Evolutionary conservation across 2,888 invertebrate species (phyloP).

Genomic region (Griposia aprilina): DNA sequence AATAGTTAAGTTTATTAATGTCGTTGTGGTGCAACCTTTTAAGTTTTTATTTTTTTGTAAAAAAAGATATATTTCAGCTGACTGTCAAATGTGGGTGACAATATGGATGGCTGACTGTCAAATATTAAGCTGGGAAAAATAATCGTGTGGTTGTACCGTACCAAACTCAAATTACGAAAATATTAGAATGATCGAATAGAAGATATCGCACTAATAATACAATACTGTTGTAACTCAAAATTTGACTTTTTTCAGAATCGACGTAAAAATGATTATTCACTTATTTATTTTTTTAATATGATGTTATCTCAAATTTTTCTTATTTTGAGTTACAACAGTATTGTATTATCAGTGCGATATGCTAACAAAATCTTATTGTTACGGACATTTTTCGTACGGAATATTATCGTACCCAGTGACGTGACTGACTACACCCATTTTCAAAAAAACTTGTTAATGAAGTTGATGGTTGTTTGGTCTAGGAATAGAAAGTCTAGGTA

Average conservation of each 20-base stretch:
- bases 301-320: no score
- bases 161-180: neutral
- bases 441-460: neutral
- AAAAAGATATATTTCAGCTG: neutral
- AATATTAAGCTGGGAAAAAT: neutral
- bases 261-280: no score
- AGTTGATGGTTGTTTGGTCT: neutral
- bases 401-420: neutral
- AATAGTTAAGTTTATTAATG: conserved; percentile 39
- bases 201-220: no score
- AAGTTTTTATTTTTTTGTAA: conserved; percentile 3
- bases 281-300: no score
- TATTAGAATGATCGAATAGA: no score
- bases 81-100: neutral
- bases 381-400: neutral
- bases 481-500: neutral
- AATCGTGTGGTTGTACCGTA: neutral
- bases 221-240: no score
- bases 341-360: no score
- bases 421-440: neutral
- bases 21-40: neutral
- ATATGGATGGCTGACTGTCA: neutral
- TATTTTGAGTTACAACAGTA: no score
- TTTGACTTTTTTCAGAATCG: no score
- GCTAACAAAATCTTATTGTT: neutral